Evolutionary conservation across 2,888 invertebrate species (phyloP).

Genomic region (Nemoura dubitans): DNA sequence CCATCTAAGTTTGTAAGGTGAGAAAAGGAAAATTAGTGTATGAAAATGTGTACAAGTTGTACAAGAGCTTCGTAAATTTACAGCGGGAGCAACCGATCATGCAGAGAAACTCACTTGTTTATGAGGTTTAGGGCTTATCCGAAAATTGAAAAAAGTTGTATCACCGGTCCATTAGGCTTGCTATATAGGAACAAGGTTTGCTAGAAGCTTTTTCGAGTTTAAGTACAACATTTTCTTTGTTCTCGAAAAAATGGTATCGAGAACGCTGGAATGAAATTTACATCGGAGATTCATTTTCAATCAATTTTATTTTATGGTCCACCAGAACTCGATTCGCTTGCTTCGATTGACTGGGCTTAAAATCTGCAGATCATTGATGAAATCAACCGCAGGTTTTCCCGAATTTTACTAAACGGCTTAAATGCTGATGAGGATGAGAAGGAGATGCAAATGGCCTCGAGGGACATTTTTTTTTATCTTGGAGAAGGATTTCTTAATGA

Average conservation of each 20-base stretch:
- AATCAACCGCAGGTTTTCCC: slow-evolving; percentile 20
- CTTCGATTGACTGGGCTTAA: slow-evolving; percentile 14
- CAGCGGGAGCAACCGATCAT: too few relatives aligned
- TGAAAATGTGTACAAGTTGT: too few relatives aligned
- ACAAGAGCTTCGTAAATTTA: too few relatives aligned
- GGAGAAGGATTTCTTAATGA: slow-evolving; percentile 18
- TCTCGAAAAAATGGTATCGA: neutral
- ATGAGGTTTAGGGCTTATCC: too few relatives aligned
- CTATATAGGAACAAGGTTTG: too few relatives aligned
- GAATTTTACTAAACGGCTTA: slow-evolving; percentile 15
- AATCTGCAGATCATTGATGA: slow-evolving; percentile 8
- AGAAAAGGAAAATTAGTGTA: too few relatives aligned
- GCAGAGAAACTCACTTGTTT: too few relatives aligned
- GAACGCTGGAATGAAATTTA: neutral
- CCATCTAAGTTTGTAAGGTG: too few relatives aligned
- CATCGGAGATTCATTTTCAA: slow-evolving; percentile 26
- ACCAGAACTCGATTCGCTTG: neutral
- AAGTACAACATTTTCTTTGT: neutral
- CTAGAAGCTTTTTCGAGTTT: too few relatives aligned
- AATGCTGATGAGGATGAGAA: slow-evolving; percentile 24
- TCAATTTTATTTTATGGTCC: slow-evolving; percentile 7
- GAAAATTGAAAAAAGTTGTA: too few relatives aligned
- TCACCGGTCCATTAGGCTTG: too few relatives aligned
- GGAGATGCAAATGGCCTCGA: slow-evolving; percentile 31
- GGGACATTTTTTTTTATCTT: slow-evolving; percentile 26